phyloP scores from a whole-genome alignment of 1,140 invertebrate genomes.

The Drosophila ananassae region DNA sequence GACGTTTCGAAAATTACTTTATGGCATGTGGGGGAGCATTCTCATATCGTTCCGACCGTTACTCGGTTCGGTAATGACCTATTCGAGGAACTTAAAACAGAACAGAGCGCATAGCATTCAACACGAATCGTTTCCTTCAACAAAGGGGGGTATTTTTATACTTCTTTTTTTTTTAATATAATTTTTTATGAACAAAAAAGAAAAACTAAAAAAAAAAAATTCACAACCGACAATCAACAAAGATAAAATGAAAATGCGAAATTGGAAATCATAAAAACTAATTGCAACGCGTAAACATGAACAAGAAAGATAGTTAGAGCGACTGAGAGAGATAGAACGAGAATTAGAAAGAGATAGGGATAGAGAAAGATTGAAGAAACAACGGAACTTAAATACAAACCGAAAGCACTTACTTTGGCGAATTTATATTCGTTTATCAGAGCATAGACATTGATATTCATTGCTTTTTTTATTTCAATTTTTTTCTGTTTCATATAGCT shows the following conservation, averaged over 20 bases:
- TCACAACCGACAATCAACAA: conserved; percentile 29
- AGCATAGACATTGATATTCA: conserved; percentile 61
- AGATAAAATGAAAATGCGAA: conserved; percentile 23
- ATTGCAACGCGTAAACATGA: conserved; percentile 58
- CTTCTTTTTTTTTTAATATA: neutral
- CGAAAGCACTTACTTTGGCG: conserved; percentile 68
- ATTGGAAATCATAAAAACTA: conserved; percentile 56
- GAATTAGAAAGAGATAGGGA: conserved; percentile 23
- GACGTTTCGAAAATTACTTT: conserved; percentile 45
- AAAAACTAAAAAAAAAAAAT: conserved; percentile 15
- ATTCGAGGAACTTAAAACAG: conserved; percentile 67
- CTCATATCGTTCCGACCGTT: conserved; percentile 47
- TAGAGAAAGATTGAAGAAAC: conserved; percentile 47
- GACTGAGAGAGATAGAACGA: conserved; percentile 26
- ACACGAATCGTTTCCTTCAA: conserved; percentile 54
- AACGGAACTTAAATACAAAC: conserved; percentile 71
- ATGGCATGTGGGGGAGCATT: conserved; percentile 54
- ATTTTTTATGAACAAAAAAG: neutral
- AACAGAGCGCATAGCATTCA: conserved; percentile 69
- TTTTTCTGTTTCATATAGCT: conserved; percentile 7
- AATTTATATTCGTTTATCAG: conserved; percentile 64
- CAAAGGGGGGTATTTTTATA: conserved; percentile 23
- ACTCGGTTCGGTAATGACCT: conserved; percentile 53
- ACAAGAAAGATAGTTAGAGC: conserved; percentile 40
- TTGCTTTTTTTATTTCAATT: conserved; percentile 27